Evolutionary conservation across 2,888 invertebrate genomes (phyloP).

Genomic region (Nasonovia ribisnigri): DNA sequence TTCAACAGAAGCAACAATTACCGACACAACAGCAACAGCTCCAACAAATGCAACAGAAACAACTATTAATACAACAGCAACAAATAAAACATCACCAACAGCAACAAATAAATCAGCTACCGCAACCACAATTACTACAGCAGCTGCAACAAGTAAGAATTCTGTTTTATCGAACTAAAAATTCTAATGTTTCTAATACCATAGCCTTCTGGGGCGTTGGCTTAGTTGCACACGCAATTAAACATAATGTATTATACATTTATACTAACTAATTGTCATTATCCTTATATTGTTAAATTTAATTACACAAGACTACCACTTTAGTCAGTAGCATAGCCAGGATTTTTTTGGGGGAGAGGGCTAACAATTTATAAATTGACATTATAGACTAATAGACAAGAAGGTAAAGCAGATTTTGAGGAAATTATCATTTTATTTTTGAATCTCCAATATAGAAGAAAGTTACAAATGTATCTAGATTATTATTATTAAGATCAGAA

Average conservation of each 20-base stretch:
- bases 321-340: not conserved
- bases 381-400: no score
- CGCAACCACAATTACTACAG: constrained; percentile 27
- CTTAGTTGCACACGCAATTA: not conserved
- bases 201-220: not conserved
- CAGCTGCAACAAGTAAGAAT: constrained; percentile 22
- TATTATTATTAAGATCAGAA: no score
- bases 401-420: no score
- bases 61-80: constrained; percentile 8
- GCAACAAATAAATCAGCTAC: constrained; percentile 17
- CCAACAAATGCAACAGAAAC: not conserved
- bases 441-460: no score
- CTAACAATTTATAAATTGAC: no score
- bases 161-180: not conserved
- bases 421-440: no score
- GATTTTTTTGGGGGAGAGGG: not conserved
- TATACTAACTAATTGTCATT: no score
- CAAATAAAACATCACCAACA: not conserved
- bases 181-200: not conserved
- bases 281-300: no score
- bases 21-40: constrained; percentile 20
- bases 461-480: no score
- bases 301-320: no score
- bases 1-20: not conserved
- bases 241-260: no score